Percentiles rank a stretch among this genome's conserved stretches.
Evolutionary conservation across 2,113 vertebrate genomes (phyloP).

Genomic region (Nestor notabilis): DNA sequence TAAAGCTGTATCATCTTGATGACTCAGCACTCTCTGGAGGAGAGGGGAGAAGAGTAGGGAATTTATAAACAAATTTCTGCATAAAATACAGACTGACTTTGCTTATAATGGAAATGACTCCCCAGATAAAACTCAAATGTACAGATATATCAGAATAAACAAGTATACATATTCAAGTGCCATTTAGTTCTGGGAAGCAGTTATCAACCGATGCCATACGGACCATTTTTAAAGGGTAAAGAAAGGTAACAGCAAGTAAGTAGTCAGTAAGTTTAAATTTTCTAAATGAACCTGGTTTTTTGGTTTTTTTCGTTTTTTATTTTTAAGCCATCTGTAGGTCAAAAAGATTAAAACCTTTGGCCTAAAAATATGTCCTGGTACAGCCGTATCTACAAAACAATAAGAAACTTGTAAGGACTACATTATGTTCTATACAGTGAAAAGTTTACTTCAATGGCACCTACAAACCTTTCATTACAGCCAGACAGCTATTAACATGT

Average conservation of each 20-base stretch:
- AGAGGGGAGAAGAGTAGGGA: neutral
- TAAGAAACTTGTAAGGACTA: neutral
- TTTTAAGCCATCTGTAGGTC: neutral
- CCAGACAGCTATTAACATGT: neutral
- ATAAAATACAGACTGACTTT: neutral
- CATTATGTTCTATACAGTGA: neutral
- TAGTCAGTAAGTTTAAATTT: neutral
- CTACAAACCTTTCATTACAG: neutral
- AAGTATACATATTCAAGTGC: neutral
- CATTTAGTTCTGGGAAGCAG: neutral
- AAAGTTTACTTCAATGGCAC: neutral
- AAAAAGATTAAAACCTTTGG: neutral
- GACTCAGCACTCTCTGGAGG: conserved; percentile 92
- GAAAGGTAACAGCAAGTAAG: neutral
- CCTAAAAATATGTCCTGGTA: neutral
- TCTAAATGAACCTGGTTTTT: neutral
- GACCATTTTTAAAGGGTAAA: neutral
- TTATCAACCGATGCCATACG: neutral
- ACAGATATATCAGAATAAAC: neutral
- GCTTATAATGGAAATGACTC: neutral
- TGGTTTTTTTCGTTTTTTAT: too few species aligned
- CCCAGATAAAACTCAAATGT: neutral
- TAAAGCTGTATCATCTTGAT: conserved; percentile 96
- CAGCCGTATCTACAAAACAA: neutral
- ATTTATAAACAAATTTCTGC: neutral